Evolutionary conservation across 2,888 invertebrate genomes (phyloP), one percentile per base, ranked within the genome.

Genomic region (Creontiades dilutus): DNA sequence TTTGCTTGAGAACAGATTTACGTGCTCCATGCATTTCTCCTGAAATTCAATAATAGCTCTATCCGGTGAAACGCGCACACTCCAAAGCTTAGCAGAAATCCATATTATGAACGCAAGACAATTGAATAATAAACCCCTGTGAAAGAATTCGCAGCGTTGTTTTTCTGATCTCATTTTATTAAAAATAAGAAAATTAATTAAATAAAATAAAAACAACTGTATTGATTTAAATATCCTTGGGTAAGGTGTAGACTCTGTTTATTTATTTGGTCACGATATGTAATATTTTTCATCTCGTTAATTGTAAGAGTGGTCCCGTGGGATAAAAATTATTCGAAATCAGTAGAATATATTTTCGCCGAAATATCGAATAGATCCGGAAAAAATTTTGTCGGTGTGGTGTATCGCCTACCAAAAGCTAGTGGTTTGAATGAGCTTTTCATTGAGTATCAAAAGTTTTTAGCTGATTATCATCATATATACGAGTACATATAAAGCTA

Each of bases 331-430:
- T 86, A 86, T 19, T 12, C 7, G 2, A 86, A 86, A 46, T n/a
- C 1, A 2, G 27, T 86, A 14, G 86, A 86, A 28, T 86, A 61
- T 16, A 12, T 86, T 13, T n/a, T 86, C 19, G 86, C 61, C n/a
- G 86, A 86, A 28, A 46, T 86, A 28, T 55, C 86, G 2, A 61
- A 46, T 23, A n/a, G 1, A 2, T 86, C 61, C 61, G 61, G 23
- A 4, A 86, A 61, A 61, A 68, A 61, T 9, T 23, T 86, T 1
- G 4, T 11, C 0, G 46, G 86, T 75, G 86, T 75, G n/a, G 75
- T 86, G 1, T 86, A 86, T 75, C 61, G 86, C 12, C 86, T 76
- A 0, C 86, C 68, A n/a, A 86, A 86, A 37, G 86, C 86, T 12
- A 4, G 46, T 2, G 86, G 86, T 14, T 23, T 86, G 19, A 46